These are phyloP conservation scores for Erpetoichthys calabaricus DNA, from an alignment of 2,797 vertebrate genomes.

Conservation along the genomic window DNA sequence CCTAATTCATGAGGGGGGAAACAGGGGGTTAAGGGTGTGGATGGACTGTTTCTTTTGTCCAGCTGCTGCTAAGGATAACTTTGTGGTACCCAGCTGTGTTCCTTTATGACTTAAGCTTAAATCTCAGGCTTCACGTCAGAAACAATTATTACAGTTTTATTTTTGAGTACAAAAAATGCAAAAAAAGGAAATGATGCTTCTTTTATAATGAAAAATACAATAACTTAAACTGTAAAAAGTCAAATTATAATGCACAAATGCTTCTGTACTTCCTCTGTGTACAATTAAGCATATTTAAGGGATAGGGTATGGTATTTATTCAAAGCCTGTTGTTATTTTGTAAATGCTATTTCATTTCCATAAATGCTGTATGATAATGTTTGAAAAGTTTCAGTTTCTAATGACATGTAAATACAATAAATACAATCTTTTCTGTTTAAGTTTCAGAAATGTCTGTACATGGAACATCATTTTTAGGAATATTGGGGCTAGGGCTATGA, in stretches of 20 bases:
- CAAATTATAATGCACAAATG: slow-evolving; percentile 47
- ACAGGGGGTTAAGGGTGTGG: no score
- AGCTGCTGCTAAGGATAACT: no score
- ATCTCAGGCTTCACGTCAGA: slow-evolving; percentile 81
- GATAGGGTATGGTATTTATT: slow-evolving; percentile 65
- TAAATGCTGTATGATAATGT: slow-evolving; percentile 49
- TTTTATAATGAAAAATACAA: slow-evolving; percentile 62
- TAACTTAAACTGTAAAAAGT: slow-evolving; percentile 29
- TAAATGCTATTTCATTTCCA: slow-evolving; percentile 67
- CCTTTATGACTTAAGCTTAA: slow-evolving; percentile 47
- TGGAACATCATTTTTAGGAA: no score
- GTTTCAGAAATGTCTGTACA: not conserved
- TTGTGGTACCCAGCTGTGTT: no score
- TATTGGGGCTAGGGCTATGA: no score
- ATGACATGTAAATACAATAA: slow-evolving; percentile 63
- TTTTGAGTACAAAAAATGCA: slow-evolving; percentile 41
- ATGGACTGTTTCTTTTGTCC: no score
- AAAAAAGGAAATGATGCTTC: slow-evolving; percentile 44
- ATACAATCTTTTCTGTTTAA: slow-evolving; percentile 51
- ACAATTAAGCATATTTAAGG: slow-evolving; percentile 53
- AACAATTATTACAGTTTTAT: slow-evolving; percentile 53
- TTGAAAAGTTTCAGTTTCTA: slow-evolving; percentile 67
- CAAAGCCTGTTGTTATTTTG: slow-evolving; percentile 88
- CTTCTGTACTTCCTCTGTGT: slow-evolving; percentile 49
- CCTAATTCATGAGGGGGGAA: no score